Evolutionary conservation across 1,140 invertebrate species (phyloP).

Genomic region (Pseudachorutes palmiensis): DNA sequence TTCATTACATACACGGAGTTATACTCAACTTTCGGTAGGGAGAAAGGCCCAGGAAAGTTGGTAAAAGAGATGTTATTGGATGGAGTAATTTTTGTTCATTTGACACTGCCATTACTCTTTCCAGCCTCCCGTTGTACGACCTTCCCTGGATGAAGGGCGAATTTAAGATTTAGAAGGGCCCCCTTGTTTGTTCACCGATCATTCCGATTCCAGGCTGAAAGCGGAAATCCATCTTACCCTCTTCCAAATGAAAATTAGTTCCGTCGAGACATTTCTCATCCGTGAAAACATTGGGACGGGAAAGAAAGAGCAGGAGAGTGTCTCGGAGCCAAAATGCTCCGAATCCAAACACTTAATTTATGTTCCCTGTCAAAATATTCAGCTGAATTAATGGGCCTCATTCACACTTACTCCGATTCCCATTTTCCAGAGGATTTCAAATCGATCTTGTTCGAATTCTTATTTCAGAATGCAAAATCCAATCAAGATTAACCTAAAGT

Average conservation of each 20-base stretch:
- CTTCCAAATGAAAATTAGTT: neutral
- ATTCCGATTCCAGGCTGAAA: slow-evolving; percentile 22
- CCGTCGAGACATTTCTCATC: slow-evolving; percentile 2
- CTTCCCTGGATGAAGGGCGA: neutral
- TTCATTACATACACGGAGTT: neutral
- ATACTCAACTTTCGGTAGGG: neutral
- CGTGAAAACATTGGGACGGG: neutral
- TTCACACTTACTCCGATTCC: neutral
- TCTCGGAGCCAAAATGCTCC: neutral
- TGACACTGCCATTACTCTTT: slow-evolving; percentile 37
- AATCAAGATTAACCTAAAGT: no score
- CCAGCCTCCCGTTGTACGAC: neutral
- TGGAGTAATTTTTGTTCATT: slow-evolving; percentile 33
- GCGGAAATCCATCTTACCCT: neutral
- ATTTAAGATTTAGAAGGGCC: slow-evolving; percentile 25
- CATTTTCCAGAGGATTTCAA: neutral
- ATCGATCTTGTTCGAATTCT: neutral
- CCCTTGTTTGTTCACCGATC: slow-evolving; percentile 34
- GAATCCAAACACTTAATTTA: slow-evolving; percentile 16
- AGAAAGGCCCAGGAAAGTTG: neutral
- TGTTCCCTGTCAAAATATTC: slow-evolving; percentile 27
- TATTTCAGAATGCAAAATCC: no score
- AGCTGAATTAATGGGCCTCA: slow-evolving; percentile 13
- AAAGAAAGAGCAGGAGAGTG: no score
- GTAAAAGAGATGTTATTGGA: neutral